Base-by-base conservation (phyloP, 2,797 vertebrate genomes). In the Chaunax sp. region DNA sequence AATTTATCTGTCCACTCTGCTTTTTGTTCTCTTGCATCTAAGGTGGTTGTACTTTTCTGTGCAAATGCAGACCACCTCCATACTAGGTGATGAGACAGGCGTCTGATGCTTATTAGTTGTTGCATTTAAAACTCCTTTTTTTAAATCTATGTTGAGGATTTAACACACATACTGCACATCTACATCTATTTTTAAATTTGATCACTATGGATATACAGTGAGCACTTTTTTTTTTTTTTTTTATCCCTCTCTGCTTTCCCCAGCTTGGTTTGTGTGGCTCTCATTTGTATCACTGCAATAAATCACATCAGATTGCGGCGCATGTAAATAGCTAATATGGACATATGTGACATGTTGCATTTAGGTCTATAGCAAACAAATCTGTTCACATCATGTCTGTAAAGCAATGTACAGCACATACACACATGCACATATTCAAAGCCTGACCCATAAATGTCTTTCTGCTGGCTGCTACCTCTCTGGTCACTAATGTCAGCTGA, bases 381-480 rank as follows among this genome's bases (percentile, higher is more conserved):
- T 52, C 22, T 58, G 35, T 64, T 44, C 25, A 18, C 43, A 19
- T 40, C 38, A 15, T 6, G 15, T 37, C 35, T 49, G 54, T 67
- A 16, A 30, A 30, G 9, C 28, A 30, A 30, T 56, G 43, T 45
- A 7, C 18, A 45, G 44, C 61, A 54, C 12, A 22, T n/a, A 35
- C 28, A 19, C 33, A 62, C 30, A 18, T 38, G 33, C 19, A 13
- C 9, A 22, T 19, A 28, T 12, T 6, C 1, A 7, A 38, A 51
- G 26, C n/a, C 13, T 60, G 62, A 65, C 52, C 70, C 63, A 66
- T 54, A 65, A 57, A 68, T 35, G 73, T 72, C 66, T 52, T 28
- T 52, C 15, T 16, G 58, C n/a, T 45, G 18, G 60, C 33, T 61
- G 22, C 41, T 37, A 10, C 52, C 4, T 30, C n/a, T 57, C 38